These are phyloP conservation scores for Melanogrammus aeglefinus DNA, from an alignment of 2,797 vertebrate species.

Conservation along the genomic window DNA sequence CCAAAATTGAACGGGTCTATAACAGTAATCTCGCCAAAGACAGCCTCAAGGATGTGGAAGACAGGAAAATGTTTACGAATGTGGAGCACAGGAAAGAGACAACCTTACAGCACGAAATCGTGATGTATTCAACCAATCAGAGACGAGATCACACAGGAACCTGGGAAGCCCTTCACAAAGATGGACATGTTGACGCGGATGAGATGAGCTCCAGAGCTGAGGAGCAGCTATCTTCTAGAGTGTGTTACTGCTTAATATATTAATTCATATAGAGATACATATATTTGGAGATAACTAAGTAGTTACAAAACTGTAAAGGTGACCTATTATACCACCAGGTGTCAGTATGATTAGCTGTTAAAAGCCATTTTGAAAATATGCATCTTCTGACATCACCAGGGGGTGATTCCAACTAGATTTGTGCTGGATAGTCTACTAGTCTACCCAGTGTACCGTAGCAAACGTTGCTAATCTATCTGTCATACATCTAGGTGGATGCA, in stretches of 20 bases:
- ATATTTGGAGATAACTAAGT: background rate
- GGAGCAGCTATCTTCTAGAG: slow-evolving; percentile 40
- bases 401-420: too few relatives aligned
- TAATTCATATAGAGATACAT: background rate
- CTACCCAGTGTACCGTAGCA: too few relatives aligned
- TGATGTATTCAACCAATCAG: background rate
- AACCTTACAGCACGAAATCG: background rate
- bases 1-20: slow-evolving; percentile 25
- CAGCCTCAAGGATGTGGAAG: slow-evolving; percentile 16
- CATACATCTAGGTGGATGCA: too few relatives aligned
- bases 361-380: too few relatives aligned
- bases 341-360: too few relatives aligned
- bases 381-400: too few relatives aligned
- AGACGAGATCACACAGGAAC: background rate
- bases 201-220: slow-evolving; percentile 17
- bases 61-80: slow-evolving; percentile 19
- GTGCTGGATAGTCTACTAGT: too few relatives aligned
- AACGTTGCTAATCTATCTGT: too few relatives aligned
- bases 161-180: background rate
- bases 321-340: too few relatives aligned
- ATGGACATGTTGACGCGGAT: background rate
- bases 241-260: slow-evolving; percentile 32
- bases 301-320: background rate
- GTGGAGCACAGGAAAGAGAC: slow-evolving; percentile 29
- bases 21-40: slow-evolving; percentile 35